Conservation (phyloP, 2,888 invertebrate genomes). For the Aphodius granarius region DNA sequence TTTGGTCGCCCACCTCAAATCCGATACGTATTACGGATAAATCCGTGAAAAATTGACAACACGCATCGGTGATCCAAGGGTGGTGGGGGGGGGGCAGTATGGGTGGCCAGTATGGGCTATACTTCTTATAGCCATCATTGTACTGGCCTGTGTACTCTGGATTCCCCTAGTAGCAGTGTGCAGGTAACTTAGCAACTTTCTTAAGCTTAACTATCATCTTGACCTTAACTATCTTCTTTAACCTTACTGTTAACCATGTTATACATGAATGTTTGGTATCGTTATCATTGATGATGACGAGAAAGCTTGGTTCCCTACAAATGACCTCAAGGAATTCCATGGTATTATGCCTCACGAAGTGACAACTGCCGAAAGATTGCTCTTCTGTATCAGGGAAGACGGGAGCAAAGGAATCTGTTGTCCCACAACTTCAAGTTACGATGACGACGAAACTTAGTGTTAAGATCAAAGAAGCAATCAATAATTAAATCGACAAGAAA, state of each 20-base stretch:
- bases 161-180: constrained; percentile 81
- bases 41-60: constrained; percentile 7
- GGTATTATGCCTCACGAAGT: constrained; percentile 84
- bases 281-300: constrained; percentile 85
- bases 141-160: constrained; percentile 84
- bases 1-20: background rate
- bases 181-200: constrained; percentile 69
- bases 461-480: background rate
- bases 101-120: constrained; percentile 91
- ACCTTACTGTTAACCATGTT: background rate
- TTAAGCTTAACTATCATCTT: too few relatives aligned
- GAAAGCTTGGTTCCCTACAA: constrained; percentile 90
- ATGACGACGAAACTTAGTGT: constrained; percentile 49
- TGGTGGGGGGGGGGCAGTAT: background rate
- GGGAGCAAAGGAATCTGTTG: constrained; percentile 84
- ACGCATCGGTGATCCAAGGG: background rate
- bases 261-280: constrained; percentile 75
- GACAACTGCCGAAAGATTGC: constrained; percentile 71
- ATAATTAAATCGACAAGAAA: background rate
- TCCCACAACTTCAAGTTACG: constrained; percentile 64
- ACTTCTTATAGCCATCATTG: constrained; percentile 70
- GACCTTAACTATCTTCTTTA: background rate
- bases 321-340: constrained; percentile 86
- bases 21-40: constrained; percentile 10
- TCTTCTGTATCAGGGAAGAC: constrained; percentile 84